Base-by-base conservation (phyloP, 2,888 invertebrate species). In the Brenthis daphne region DNA sequence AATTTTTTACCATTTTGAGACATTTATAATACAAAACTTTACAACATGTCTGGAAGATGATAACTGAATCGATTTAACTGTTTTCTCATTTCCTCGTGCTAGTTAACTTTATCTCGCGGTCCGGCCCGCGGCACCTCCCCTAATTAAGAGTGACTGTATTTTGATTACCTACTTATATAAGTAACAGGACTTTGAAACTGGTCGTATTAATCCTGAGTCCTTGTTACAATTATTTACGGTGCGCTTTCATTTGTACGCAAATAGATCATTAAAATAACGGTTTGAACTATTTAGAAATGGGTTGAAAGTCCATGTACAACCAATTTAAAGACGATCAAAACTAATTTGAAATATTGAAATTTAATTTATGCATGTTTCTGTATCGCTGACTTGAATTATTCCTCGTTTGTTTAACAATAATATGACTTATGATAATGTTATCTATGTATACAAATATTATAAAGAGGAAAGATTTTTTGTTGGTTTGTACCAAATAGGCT, bases 71-170 rank as follows among this genome's bases (percentile, higher is more conserved):
- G 61, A 56, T 37, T 53, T 54, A 48, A 66, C 16, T 13, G 24
- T 37, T 61, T 43, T 57, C 61, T 69, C 48, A 60, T 54, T 43
- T 57, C 33, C 16, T 48, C 12, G 29, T n/a, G 43, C 50, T 20
- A 57, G 48, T 67, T 33, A 51, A 20, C 50, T 16, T 51, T 64
- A 60, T 64, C 69, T 55, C 64, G 33, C 43, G 43, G 51, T 64
- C 51, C 54, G 6, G 57, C 51, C 54, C 33, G 61, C 24, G 37
- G 64, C 57, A 68, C 67, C 57, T 64, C 57, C 83, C 84, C 82
- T 88, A 89, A 90, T 89, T 86, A 89, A 87, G 85, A 89, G 83
- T 85, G 89, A 90, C 90, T 86, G 88, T 80, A 88, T 88, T 88
- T 89, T 88, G 87, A 89, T 90, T 87, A 85, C 86, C 85, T 89